These are phyloP conservation scores for Hydrocynus forskahlii DNA, from an alignment of 2,797 vertebrate species.

Conservation along the genomic window DNA sequence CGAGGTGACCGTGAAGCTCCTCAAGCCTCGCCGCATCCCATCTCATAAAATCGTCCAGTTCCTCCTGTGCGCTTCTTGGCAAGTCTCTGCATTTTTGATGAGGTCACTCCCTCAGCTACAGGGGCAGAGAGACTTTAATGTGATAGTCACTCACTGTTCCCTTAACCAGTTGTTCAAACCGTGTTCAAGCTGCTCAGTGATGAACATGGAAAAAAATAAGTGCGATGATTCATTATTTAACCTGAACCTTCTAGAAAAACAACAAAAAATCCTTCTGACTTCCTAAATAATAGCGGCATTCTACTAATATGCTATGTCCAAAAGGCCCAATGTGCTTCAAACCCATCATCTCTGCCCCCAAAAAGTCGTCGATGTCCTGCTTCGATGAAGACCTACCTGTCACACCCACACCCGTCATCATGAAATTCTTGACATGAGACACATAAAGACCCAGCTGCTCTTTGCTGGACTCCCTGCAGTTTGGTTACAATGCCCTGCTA, in stretches of 20 bases:
- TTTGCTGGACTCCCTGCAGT: no score
- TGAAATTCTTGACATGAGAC: no score
- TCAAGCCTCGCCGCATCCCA: constrained; percentile 13
- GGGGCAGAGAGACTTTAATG: background rate
- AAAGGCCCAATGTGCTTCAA: no score
- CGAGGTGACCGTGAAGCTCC: constrained; percentile 16
- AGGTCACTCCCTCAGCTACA: constrained; percentile 16
- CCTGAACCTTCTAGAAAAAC: background rate
- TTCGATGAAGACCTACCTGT: no score
- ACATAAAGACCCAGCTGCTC: no score
- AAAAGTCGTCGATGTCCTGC: no score
- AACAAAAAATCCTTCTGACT: no score
- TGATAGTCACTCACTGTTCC: constrained; percentile 14
- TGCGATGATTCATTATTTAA: constrained; percentile 22
- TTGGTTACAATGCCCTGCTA: no score
- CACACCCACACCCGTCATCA: no score
- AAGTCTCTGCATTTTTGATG: constrained; percentile 35
- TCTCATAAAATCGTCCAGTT: constrained; percentile 1
- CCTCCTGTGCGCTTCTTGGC: background rate
- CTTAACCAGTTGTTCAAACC: constrained; percentile 15
- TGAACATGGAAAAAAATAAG: background rate
- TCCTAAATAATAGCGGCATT: no score
- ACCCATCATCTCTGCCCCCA: no score
- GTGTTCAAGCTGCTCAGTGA: background rate
- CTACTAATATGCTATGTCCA: no score